A percentile compares a stretch with the other conserved stretches of the same genome.
These are phyloP conservation scores for Enteromius unitaeniatus DNA, from an alignment of 2,797 vertebrate genomes.

Conservation along the genomic window DNA sequence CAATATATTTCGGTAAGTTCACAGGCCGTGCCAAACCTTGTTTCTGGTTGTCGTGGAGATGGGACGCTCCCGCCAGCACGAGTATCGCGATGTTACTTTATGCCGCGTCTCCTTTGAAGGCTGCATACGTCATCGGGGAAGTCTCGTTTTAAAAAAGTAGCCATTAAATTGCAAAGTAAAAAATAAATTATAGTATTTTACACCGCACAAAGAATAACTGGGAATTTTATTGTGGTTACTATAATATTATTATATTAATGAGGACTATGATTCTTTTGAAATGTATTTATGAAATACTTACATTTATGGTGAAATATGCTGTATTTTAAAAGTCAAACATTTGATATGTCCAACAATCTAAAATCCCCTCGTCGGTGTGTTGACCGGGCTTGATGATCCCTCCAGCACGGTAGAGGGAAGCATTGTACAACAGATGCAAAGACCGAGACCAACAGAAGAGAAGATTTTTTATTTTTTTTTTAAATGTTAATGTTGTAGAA, in stretches of 20 bases:
- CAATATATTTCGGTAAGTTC: not conserved
- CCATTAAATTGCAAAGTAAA: too few relatives aligned
- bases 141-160: too few relatives aligned
- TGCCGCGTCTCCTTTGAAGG: too few relatives aligned
- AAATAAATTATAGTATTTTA: too few relatives aligned
- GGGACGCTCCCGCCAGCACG: slow-evolving; percentile 13
- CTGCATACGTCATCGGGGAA: too few relatives aligned
- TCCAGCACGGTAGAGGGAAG: slow-evolving; percentile 27
- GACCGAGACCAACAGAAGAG: not conserved
- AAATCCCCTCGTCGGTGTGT: not conserved
- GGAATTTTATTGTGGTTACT: too few relatives aligned
- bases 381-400: not conserved
- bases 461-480: too few relatives aligned
- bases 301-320: not conserved
- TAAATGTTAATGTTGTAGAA: too few relatives aligned
- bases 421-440: not conserved
- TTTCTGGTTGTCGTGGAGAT: slow-evolving; percentile 46
- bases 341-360: not conserved
- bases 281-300: not conserved
- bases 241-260: too few relatives aligned
- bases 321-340: not conserved
- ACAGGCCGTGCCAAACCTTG: not conserved
- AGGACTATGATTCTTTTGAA: not conserved
- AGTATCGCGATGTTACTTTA: not conserved
- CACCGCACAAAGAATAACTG: too few relatives aligned